Conservation (phyloP, 2,113 vertebrate genomes). For the Oncorhynchus keta region DNA sequence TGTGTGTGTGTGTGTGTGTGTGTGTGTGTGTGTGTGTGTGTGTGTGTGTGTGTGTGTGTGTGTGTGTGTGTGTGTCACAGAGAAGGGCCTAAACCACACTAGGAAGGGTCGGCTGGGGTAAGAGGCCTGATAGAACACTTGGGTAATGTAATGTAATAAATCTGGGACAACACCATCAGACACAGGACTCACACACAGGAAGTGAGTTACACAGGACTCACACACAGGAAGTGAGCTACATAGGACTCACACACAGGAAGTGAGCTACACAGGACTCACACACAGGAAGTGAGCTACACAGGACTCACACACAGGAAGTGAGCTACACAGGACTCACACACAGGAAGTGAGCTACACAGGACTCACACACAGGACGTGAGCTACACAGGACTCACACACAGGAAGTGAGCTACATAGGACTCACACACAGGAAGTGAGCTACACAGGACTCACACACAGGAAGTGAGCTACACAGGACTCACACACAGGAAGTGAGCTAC, state of each 20-base stretch:
- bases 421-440: not conserved
- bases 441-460: too few relatives aligned
- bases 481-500: not conserved
- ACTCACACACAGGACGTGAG: too few relatives aligned
- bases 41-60: constrained; percentile 7
- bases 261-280: too few relatives aligned
- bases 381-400: too few relatives aligned
- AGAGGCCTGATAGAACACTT: constrained; percentile 35
- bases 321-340: not conserved
- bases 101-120: constrained; percentile 30
- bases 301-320: not conserved
- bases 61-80: constrained; percentile 5
- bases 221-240: not conserved
- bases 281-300: not conserved
- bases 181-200: not conserved
- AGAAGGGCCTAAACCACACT: constrained; percentile 30
- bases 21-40: not conserved
- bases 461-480: too few relatives aligned
- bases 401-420: not conserved
- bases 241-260: not conserved
- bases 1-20: constrained; percentile 6
- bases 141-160: constrained; percentile 42
- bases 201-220: too few relatives aligned
- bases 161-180: constrained; percentile 18
- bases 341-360: not conserved